Evolutionary conservation across 2,888 invertebrate genomes (phyloP).

Genomic region (Embidobia sp.): DNA sequence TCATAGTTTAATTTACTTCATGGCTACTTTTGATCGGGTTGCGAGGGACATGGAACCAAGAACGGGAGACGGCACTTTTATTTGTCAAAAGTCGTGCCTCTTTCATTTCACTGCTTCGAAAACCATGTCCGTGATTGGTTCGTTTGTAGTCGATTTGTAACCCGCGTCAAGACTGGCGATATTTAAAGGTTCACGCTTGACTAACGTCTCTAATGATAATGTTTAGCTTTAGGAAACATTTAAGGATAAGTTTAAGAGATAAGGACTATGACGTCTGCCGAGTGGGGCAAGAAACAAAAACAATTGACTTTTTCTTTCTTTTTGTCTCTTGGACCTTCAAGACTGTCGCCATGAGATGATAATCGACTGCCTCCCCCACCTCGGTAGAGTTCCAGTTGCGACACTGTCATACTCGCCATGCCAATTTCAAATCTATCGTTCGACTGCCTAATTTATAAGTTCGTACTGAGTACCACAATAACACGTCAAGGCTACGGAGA

Average conservation of each 20-base stretch:
- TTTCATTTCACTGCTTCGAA: slow-evolving; percentile 10
- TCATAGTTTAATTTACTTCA: slow-evolving; percentile 73
- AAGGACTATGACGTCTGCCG: slow-evolving; percentile 53
- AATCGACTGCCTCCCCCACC: slow-evolving; percentile 46
- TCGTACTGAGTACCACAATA: slow-evolving; percentile 59
- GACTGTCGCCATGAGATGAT: slow-evolving; percentile 36
- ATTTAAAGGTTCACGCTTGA: slow-evolving; percentile 81
- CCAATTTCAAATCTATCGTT: slow-evolving; percentile 66
- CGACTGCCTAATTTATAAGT: slow-evolving; percentile 64
- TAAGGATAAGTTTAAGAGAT: slow-evolving; percentile 58
- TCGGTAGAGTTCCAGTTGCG: slow-evolving; percentile 61
- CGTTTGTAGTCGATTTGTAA: slow-evolving; percentile 71
- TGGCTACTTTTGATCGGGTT: slow-evolving; percentile 81
- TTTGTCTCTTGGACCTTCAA: slow-evolving; percentile 21
- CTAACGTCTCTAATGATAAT: slow-evolving; percentile 78
- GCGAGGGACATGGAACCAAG: slow-evolving; percentile 70
- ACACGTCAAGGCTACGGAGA: slow-evolving; percentile 61
- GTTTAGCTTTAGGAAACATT: slow-evolving; percentile 65
- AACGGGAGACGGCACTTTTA: slow-evolving; percentile 17
- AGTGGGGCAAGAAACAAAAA: slow-evolving; percentile 25
- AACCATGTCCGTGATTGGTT: slow-evolving; percentile 21
- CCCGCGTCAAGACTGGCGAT: slow-evolving; percentile 80
- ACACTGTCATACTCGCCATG: slow-evolving; percentile 65
- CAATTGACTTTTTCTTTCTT: background rate
- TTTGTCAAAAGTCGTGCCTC: background rate